A percentile compares a stretch with the other conserved stretches of the same genome.
These are phyloP conservation scores for Oryzaephilus surinamensis DNA, from an alignment of 1,140 invertebrate species.

Conservation along the genomic window DNA sequence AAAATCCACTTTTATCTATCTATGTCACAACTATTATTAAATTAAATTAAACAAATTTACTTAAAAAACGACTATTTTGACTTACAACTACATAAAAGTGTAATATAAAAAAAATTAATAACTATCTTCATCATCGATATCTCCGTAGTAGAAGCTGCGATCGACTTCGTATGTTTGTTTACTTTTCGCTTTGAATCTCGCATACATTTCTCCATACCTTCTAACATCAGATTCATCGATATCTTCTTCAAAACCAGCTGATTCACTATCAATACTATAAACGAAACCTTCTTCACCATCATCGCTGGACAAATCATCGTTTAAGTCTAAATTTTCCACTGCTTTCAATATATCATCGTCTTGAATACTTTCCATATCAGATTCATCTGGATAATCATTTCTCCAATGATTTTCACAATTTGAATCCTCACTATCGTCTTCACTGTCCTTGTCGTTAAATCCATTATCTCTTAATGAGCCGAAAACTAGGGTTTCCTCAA, in stretches of 20 bases:
- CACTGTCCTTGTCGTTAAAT: slow-evolving; percentile 25
- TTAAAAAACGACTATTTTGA: no score
- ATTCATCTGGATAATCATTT: slow-evolving; percentile 48
- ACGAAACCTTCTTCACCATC: slow-evolving; percentile 37
- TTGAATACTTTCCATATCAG: slow-evolving; percentile 41
- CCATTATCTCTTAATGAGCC: slow-evolving; percentile 37
- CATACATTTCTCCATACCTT: slow-evolving; percentile 42
- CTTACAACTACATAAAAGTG: neutral
- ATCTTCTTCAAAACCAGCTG: slow-evolving; percentile 37
- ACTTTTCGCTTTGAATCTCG: slow-evolving; percentile 41
- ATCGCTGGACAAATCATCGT: slow-evolving; percentile 41
- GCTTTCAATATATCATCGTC: slow-evolving; percentile 41
- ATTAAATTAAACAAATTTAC: no score
- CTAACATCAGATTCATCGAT: slow-evolving; percentile 40
- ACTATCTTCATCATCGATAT: slow-evolving; percentile 24
- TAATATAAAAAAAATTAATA: slow-evolving; percentile 10
- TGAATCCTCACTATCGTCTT: slow-evolving; percentile 40
- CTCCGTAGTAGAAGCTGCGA: slow-evolving; percentile 24
- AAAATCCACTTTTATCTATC: no score
- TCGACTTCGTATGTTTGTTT: slow-evolving; percentile 26
- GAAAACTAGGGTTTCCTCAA: slow-evolving; percentile 41
- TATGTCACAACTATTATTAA: no score
- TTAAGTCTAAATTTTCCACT: slow-evolving; percentile 18
- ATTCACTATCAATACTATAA: slow-evolving; percentile 35
- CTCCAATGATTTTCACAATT: slow-evolving; percentile 48